Conservation (phyloP, 2,113 vertebrate genomes). For the Ramphastos sulfuratus region DNA sequence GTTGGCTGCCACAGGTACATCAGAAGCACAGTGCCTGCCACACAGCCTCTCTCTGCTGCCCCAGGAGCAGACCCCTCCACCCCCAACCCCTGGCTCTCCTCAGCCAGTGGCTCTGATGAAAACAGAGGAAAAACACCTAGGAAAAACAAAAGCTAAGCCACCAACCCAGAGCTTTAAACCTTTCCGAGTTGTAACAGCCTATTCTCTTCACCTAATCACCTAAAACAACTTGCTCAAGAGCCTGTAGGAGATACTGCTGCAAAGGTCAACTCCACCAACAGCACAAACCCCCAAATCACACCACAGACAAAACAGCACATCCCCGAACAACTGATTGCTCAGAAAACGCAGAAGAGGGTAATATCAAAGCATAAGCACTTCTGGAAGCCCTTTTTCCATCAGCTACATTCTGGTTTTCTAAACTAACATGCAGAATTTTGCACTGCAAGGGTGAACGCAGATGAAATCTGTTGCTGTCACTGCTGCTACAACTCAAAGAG, state of each 20-base stretch:
- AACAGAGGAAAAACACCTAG: neutral
- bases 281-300: neutral
- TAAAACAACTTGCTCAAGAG: neutral
- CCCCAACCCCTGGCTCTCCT: neutral
- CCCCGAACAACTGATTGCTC: neutral
- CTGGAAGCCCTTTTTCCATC: neutral
- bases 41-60: neutral
- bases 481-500: neutral
- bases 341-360: neutral
- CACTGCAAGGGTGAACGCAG: neutral
- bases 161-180: neutral
- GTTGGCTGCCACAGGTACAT: neutral
- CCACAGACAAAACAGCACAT: fast-evolving
- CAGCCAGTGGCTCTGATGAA: neutral
- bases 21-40: fast-evolving
- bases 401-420: neutral
- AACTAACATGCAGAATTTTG: neutral
- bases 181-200: neutral
- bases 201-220: neutral
- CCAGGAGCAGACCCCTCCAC: fast-evolving
- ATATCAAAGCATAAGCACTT: neutral
- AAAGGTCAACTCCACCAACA: neutral
- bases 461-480: neutral
- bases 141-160: neutral
- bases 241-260: neutral